These are phyloP conservation scores for Anser cygnoides DNA, from an alignment of 2,113 vertebrate species.

Conservation along the genomic window DNA sequence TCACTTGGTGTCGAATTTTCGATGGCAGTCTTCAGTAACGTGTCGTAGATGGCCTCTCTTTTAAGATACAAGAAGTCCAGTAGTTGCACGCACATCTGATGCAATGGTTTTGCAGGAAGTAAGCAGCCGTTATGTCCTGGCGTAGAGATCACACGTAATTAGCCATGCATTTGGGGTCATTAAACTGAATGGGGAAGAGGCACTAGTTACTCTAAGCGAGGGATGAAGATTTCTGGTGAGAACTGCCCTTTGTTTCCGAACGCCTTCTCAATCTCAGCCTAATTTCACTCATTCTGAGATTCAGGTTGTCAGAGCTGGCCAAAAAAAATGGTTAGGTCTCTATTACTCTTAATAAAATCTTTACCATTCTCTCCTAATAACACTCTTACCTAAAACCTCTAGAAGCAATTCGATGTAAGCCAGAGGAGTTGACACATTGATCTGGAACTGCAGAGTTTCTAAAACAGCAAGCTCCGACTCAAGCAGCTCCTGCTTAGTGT, in stretches of 20 bases:
- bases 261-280: background rate
- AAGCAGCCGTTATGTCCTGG: slow-evolving; percentile 87
- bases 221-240: background rate
- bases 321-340: background rate
- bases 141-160: background rate
- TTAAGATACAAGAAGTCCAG: slow-evolving; percentile 87
- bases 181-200: background rate
- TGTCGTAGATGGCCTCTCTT: slow-evolving; percentile 81
- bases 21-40: slow-evolving; percentile 78
- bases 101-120: slow-evolving; percentile 73
- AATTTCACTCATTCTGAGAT: background rate
- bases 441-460: slow-evolving; percentile 85
- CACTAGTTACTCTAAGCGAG: rapidly evolving
- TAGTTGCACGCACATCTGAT: slow-evolving; percentile 79
- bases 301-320: background rate
- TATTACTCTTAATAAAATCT: background rate
- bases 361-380: background rate
- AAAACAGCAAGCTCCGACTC: slow-evolving; percentile 88
- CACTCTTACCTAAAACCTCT: slow-evolving; percentile 89
- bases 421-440: slow-evolving; percentile 86
- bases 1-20: slow-evolving; percentile 76
- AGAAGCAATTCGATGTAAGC: slow-evolving; percentile 89
- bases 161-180: background rate
- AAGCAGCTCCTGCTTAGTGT: slow-evolving; percentile 83
- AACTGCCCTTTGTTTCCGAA: background rate